These are phyloP conservation scores for Melinopterus prodromus DNA, from an alignment of 2,888 invertebrate species.

Conservation along the genomic window DNA sequence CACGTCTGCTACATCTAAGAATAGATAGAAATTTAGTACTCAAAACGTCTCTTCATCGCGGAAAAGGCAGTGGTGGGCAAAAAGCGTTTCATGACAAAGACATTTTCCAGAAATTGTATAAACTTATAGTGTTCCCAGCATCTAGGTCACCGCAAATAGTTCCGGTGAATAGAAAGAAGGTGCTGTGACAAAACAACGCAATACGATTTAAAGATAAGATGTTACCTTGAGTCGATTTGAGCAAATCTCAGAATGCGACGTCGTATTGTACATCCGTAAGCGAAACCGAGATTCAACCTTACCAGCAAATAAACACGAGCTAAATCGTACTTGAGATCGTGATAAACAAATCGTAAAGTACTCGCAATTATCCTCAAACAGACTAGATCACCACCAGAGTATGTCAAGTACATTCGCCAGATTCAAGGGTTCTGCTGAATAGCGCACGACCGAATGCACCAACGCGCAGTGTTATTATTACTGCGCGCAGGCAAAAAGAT, in stretches of 20 bases:
- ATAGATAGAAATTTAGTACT: too few species aligned
- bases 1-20: too few species aligned
- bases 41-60: too few species aligned
- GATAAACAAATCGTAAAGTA: constrained; percentile 4
- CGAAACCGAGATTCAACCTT: not conserved
- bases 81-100: not conserved
- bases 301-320: not conserved
- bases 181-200: constrained; percentile 4
- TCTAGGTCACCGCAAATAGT: not conserved
- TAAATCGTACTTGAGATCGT: not conserved
- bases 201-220: not conserved
- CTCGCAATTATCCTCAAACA: not conserved
- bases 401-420: not conserved
- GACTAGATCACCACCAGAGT: not conserved
- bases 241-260: not conserved
- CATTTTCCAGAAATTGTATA: not conserved
- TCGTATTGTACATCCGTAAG: not conserved
- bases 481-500: too few species aligned
- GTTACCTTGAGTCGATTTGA: not conserved
- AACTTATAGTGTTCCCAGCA: not conserved
- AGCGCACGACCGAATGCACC: too few species aligned
- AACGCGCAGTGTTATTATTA: too few species aligned
- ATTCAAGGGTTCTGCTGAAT: not conserved
- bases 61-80: too few species aligned
- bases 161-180: not conserved